Base-by-base conservation (phyloP, 2,113 vertebrate species). In the Anoplopoma fimbria region DNA sequence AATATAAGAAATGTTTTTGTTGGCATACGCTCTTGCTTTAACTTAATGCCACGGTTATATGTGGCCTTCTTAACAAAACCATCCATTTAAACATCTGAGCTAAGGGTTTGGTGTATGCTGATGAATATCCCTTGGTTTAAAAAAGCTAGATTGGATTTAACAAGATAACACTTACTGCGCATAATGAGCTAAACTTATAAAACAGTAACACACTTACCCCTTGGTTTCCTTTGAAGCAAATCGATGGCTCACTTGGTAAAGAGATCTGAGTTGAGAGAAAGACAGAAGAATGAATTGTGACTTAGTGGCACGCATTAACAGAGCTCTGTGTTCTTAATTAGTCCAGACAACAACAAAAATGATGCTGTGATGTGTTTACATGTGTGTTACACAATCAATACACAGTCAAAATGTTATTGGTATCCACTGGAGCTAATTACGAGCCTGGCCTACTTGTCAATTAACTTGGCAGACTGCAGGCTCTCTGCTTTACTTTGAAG, bases 221-320 rank as follows among this genome's bases (percentile, higher is more conserved):
- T 78, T 95, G 95, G 81, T 89, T 95, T 82, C 95, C 96, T 77
- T 96, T 95, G 87, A 97, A 96, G 81, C 95, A 91, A 75, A 96
- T 95, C 29, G 91, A 80, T 5, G 95, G 95, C 23, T 92, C 91
- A 70, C 87, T 93, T 75, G 92, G 81, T 86, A 93, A 87, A 79
- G 93, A 93, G 58, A 79, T 92, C 95, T 96, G 73, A 33, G 55
- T 29, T 31, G 51, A 78, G 14, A 81, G 21, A 72, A 19, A 62
- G 6, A 77, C 21, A 81, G 21, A 47, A 17, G 2, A 31, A 79
- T 78, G 70, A 27, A 57, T 27, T 45, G 38, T 14, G 10, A 19
- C 13, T 40, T 29, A 19, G 9, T 29, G 47, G 15, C 36, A 80
- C 27, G 51, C 15, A 29, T 34, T 3, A 19, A 0, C 10, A n/a